These are phyloP conservation scores for Mermis nigrescens DNA, from an alignment of 2,888 invertebrate species.

Conservation along the genomic window DNA sequence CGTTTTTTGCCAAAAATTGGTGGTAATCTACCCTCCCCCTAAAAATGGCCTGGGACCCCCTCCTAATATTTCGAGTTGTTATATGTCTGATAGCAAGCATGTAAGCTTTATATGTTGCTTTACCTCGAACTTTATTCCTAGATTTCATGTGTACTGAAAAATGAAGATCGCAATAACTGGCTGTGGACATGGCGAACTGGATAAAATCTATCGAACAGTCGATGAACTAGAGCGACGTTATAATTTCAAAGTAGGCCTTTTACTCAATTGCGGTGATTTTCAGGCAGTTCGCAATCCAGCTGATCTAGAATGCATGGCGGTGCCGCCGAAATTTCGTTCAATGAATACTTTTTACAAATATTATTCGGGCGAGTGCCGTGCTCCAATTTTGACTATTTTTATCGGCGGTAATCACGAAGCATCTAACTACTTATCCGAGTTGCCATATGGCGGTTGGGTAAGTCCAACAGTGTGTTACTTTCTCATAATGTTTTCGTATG, in stretches of 20 bases:
- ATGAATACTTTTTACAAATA: slow-evolving; percentile 63
- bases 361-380: slow-evolving; percentile 69
- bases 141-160: slow-evolving; percentile 13
- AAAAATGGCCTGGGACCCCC: too few species aligned
- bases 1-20: too few species aligned
- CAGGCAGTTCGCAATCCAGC: slow-evolving; percentile 67
- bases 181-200: slow-evolving; percentile 91
- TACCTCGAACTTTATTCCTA: too few species aligned
- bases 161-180: slow-evolving; percentile 87
- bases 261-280: slow-evolving; percentile 95
- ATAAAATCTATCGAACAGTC: slow-evolving; percentile 74
- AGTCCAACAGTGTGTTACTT: too few species aligned
- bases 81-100: too few species aligned
- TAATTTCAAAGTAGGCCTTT: slow-evolving; percentile 59
- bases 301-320: slow-evolving; percentile 80
- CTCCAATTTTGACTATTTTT: slow-evolving; percentile 78
- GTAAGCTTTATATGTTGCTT: too few species aligned
- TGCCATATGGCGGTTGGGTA: slow-evolving; percentile 96
- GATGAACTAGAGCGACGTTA: slow-evolving; percentile 52
- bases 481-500: too few species aligned
- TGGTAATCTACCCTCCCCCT: too few species aligned
- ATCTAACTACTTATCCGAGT: slow-evolving; percentile 79
- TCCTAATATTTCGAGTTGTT: too few species aligned
- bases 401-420: slow-evolving; percentile 98
- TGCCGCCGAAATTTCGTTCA: slow-evolving; percentile 68